Evolutionary conservation across 2,888 invertebrate species (phyloP), one percentile per base, ranked within the genome.

Genomic region (Pyrochroa serraticornis): DNA sequence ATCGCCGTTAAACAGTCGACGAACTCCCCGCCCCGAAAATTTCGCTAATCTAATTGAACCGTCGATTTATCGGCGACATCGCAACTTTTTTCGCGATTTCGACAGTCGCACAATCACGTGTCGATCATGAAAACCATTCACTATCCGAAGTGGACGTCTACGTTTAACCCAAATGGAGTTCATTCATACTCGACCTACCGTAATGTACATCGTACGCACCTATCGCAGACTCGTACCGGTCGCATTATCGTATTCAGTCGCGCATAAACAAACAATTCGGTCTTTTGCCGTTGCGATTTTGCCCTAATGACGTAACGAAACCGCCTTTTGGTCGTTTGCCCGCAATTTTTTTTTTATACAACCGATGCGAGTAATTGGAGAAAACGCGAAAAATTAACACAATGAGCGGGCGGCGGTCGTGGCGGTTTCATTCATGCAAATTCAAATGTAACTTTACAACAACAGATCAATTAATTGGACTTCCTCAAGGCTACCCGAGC

Each of bases 111-210:
- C 9, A 35, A 34, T 35, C 36, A 45, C 36, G 45, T 34, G 45
- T n/a, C 41, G 41, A 47, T 39, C 49, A 50, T 42, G 48, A 5
- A 44, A 46, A 49, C 53, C 57, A 43, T 53, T 54, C 47, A 58
- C 58, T 52, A 54, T 48, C 54, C 59, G 9, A 7, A 47, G 60
- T 55, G 54, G 50, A 33, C 60, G 62, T 61, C 61, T 53, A 52
- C 63, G 50, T 62, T 58, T 67, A 64, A 65, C 65, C 64, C 62
- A 67, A 63, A 67, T 64, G 62, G 60, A 62, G 67, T 67, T 65
- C 67, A 67, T 65, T 67, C 63, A 67, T 64, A 59, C 61, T 54
- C 59, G 59, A 55, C 59, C 59, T 59, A 59, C 59, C 59, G 59
- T 55, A 59, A 59, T 59, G 59, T 59, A 46, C 54, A 49, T 58